phyloP scores from a whole-genome alignment of 2,113 vertebrate genomes.

The Lophochroa leadbeateri region DNA sequence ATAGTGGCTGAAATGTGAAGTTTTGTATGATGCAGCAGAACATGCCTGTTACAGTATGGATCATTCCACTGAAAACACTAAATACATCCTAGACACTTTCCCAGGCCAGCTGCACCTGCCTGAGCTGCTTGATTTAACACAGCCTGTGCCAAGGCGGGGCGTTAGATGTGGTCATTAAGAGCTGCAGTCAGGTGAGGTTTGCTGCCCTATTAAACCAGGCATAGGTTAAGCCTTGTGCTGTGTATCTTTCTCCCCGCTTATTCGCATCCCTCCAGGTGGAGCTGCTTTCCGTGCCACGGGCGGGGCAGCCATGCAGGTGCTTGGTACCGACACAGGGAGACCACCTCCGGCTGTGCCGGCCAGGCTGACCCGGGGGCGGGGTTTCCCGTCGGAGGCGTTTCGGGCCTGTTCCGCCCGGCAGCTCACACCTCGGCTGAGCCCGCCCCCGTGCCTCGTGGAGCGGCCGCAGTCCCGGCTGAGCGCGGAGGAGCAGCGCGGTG shows the following conservation, averaged over 20 bases:
- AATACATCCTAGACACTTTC: too few species aligned
- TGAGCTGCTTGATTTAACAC: neutral
- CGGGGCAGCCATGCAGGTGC: rapidly evolving
- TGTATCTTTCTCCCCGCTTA: rapidly evolving
- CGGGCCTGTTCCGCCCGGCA: too few species aligned
- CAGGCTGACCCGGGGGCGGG: too few species aligned
- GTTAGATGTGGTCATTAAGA: rapidly evolving
- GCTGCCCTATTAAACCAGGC: too few species aligned
- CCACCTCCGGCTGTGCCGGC: neutral
- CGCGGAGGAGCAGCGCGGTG: neutral
- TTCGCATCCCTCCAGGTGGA: rapidly evolving
- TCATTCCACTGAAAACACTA: neutral
- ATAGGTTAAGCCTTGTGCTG: rapidly evolving
- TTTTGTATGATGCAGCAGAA: neutral
- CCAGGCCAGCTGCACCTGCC: neutral
- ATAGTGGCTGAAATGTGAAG: neutral
- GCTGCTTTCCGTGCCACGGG: rapidly evolving
- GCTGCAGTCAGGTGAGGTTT: neutral
- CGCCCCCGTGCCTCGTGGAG: too few species aligned
- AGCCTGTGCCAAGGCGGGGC: rapidly evolving
- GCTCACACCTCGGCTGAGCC: neutral
- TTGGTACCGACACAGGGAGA: rapidly evolving
- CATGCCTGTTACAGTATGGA: rapidly evolving
- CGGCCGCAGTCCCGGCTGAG: neutral
- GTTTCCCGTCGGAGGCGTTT: neutral